Evolutionary conservation across 2,797 vertebrate genomes (phyloP).

Genomic region (Florisuga fusca): DNA sequence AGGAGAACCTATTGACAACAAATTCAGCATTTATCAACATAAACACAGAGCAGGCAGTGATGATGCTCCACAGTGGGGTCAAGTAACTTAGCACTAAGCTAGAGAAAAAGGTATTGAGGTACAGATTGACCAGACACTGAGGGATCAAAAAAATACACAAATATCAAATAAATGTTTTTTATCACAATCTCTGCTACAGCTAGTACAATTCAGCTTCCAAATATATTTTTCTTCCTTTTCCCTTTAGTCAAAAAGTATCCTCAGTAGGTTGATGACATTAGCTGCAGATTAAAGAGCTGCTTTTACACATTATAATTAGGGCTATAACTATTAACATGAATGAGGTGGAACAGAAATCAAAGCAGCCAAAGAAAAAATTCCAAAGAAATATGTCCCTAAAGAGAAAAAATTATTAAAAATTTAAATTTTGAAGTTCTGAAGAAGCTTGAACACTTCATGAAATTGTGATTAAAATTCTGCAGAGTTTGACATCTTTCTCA

Average conservation of each 20-base stretch:
- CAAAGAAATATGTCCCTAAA: neutral
- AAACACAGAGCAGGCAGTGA: neutral
- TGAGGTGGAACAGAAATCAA: neutral
- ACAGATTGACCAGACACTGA: neutral
- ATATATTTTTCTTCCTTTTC: neutral
- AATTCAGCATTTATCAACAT: neutral
- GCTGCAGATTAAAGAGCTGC: neutral
- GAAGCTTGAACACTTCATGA: neutral
- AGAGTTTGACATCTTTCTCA: neutral
- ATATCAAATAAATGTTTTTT: neutral
- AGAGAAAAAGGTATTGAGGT: neutral
- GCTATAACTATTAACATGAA: neutral
- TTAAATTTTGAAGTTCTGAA: neutral
- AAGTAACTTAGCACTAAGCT: neutral
- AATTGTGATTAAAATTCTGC: neutral
- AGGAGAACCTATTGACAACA: neutral
- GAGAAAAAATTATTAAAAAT: neutral
- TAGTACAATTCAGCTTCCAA: neutral
- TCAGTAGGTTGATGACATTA: neutral
- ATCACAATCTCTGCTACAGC: neutral
- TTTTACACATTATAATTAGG: neutral
- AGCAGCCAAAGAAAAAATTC: neutral
- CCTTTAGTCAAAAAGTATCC: neutral
- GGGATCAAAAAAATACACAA: neutral
- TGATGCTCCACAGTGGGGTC: neutral